A percentile compares a stretch with the other conserved stretches of the same genome.
These are phyloP conservation scores for Hippolais icterina DNA, from an alignment of 2,113 vertebrate genomes.

Conservation along the genomic window DNA sequence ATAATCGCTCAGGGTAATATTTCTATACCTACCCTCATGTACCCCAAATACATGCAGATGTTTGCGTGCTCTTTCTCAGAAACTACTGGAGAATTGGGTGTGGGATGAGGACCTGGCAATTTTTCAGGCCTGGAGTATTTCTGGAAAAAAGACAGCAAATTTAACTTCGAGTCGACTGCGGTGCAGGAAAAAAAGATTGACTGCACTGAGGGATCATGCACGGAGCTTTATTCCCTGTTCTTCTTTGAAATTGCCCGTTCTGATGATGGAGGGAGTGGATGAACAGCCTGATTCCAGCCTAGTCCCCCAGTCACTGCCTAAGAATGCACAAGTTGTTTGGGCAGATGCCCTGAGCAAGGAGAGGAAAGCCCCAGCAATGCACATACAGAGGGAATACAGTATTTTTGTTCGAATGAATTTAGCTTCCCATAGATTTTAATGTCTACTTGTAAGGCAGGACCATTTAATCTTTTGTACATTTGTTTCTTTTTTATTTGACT, in stretches of 20 bases:
- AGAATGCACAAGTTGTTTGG: conserved; percentile 51
- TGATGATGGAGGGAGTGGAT: conserved; percentile 46
- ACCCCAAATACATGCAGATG: conserved; percentile 56
- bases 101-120: conserved; percentile 60
- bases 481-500: conserved; percentile 59
- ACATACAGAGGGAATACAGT: conserved; percentile 10
- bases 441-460: conserved; percentile 40
- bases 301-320: conserved; percentile 38
- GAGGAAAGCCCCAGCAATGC: conserved; percentile 56
- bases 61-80: conserved; percentile 59
- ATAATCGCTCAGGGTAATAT: conserved; percentile 31
- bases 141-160: conserved; percentile 53
- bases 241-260: conserved; percentile 6
- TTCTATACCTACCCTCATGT: conserved; percentile 47
- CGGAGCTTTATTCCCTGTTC: conserved; percentile 2
- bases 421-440: conserved; percentile 67
- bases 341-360: conserved; percentile 52
- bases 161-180: background rate
- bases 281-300: conserved; percentile 29
- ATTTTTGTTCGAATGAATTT: conserved; percentile 51
- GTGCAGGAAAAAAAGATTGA: conserved; percentile 21
- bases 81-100: conserved; percentile 54
- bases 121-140: conserved; percentile 61
- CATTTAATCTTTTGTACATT: conserved; percentile 58
- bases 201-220: background rate